Conservation (phyloP, 2,113 vertebrate genomes). For the Phyllopteryx taeniolatus region DNA sequence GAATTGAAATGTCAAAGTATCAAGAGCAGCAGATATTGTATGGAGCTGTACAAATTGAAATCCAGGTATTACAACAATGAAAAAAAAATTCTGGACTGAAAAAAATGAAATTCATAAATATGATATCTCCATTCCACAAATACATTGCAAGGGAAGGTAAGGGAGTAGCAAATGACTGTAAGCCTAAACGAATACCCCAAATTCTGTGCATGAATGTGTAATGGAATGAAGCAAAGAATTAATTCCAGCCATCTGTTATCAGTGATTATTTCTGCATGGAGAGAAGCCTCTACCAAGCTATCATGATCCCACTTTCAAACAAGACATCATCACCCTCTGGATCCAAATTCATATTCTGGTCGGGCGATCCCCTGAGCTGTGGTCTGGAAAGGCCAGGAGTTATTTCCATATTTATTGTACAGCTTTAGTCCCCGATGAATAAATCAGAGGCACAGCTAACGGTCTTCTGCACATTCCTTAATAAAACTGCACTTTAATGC, state of each 20-base stretch:
- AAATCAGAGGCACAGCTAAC: conserved; percentile 66
- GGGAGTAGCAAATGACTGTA: not conserved
- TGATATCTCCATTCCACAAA: not conserved
- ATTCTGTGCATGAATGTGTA: not conserved
- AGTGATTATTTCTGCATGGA: conserved; percentile 31
- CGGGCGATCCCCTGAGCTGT: conserved; percentile 38
- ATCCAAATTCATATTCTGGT: conserved; percentile 39
- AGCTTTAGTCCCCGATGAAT: conserved; percentile 50
- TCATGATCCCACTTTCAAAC: conserved; percentile 44
- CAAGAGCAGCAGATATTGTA: too few species aligned
- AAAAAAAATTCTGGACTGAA: not conserved
- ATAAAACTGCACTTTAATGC: conserved; percentile 58
- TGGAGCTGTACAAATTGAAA: too few species aligned
- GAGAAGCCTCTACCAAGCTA: conserved; percentile 31
- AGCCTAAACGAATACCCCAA: not conserved
- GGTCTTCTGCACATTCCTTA: conserved; percentile 54
- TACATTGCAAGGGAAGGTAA: not conserved
- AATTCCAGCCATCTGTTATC: conserved; percentile 21
- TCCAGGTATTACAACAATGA: not conserved
- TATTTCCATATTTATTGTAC: conserved; percentile 69
- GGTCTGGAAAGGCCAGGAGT: conserved; percentile 58
- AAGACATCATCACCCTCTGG: conserved; percentile 32
- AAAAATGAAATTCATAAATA: not conserved
- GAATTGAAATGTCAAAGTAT: too few species aligned
- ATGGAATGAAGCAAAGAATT: conserved; percentile 17